Evolutionary conservation across 2,113 vertebrate species (phyloP).

Genomic region (Gadus chalcogrammus): DNA sequence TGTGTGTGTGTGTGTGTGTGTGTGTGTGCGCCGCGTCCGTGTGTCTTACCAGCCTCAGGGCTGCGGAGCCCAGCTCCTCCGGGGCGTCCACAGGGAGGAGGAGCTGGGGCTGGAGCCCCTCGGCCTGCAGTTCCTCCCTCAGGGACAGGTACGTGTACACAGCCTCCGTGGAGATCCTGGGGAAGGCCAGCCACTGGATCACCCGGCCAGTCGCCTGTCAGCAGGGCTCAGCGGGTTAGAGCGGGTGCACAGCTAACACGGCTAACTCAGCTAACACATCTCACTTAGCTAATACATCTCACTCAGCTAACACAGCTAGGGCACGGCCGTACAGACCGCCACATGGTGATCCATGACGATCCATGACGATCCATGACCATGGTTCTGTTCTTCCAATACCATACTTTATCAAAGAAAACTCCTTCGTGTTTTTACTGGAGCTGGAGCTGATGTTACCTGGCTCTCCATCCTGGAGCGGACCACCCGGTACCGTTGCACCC

Average conservation of each 20-base stretch:
- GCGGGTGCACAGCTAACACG: no score
- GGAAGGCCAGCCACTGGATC: conserved; percentile 52
- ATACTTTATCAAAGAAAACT: background rate
- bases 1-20: background rate
- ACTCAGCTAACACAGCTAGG: no score
- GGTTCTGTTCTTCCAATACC: no score
- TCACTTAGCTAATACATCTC: no score
- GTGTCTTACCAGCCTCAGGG: conserved; percentile 72
- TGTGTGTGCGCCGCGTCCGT: background rate
- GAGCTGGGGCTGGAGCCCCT: conserved; percentile 54
- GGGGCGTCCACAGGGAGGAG: conserved; percentile 48
- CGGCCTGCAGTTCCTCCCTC: conserved; percentile 50
- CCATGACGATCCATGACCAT: no score
- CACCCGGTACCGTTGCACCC: conserved; percentile 61
- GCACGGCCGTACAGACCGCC: no score
- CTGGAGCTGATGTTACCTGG: conserved; percentile 12
- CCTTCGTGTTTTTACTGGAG: background rate
- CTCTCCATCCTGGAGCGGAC: conserved; percentile 43
- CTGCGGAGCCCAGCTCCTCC: conserved; percentile 66
- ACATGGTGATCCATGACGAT: no score
- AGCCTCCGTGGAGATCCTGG: conserved; percentile 71
- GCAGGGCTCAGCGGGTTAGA: background rate
- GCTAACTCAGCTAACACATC: no score
- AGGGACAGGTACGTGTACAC: conserved; percentile 64
- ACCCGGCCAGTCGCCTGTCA: conserved; percentile 34